A percentile compares a stretch with the other conserved stretches of the same genome.
These are phyloP conservation scores for Hydrocynus forskahlii DNA, from an alignment of 2,797 vertebrate species.

Conservation along the genomic window DNA sequence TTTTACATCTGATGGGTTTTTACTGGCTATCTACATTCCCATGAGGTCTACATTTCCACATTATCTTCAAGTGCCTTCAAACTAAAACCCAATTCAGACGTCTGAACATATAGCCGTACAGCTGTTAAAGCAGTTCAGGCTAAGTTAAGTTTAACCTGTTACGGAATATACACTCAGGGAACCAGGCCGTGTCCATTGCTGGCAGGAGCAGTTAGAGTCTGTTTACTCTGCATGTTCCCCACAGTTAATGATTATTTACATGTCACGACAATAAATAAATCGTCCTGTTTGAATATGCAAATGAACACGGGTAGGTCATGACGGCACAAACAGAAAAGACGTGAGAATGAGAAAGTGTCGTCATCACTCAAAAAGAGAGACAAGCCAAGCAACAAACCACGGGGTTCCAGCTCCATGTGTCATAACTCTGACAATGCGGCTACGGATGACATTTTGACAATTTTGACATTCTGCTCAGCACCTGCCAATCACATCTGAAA, in stretches of 20 bases:
- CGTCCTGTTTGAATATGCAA: conserved; percentile 69
- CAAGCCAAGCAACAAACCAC: conserved; percentile 45
- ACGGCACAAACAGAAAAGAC: conserved; percentile 63
- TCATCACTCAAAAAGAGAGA: conserved; percentile 60
- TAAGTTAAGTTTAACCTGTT: conserved; percentile 7
- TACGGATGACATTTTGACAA: conserved; percentile 34
- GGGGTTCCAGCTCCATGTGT: conserved; percentile 46
- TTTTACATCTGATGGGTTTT: background rate
- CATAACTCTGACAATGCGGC: conserved; percentile 20
- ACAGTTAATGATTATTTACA: conserved; percentile 69
- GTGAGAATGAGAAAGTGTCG: conserved; percentile 50
- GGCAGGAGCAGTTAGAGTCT: conserved; percentile 62
- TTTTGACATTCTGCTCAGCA: conserved; percentile 20
- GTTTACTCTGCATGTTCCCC: conserved; percentile 69
- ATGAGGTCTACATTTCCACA: too few species aligned
- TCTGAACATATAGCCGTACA: background rate
- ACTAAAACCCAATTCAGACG: background rate
- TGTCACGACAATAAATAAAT: conserved; percentile 69
- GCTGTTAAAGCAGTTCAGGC: conserved; percentile 9
- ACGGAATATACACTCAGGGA: conserved; percentile 21
- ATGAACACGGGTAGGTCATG: conserved; percentile 65
- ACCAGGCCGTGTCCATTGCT: conserved; percentile 64
- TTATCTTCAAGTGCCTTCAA: background rate
- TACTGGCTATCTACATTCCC: background rate
- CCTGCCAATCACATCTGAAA: conserved; percentile 21